Percentiles rank a stretch among this genome's conserved stretches.
These are phyloP conservation scores for Cecropterus lyciades DNA, from an alignment of 1,140 invertebrate species.

Conservation along the genomic window DNA sequence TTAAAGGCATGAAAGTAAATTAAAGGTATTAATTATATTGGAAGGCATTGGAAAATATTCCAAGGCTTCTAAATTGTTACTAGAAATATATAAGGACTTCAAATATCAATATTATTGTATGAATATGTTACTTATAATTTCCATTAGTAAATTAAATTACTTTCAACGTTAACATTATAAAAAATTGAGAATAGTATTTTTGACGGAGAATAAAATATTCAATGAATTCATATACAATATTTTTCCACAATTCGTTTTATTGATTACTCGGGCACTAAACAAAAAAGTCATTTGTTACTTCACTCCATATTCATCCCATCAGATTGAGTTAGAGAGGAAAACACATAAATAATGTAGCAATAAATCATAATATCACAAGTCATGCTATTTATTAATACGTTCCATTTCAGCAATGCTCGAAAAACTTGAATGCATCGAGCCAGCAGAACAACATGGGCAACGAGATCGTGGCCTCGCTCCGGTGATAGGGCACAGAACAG, in stretches of 20 bases:
- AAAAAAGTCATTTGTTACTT: background rate
- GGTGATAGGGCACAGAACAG: slow-evolving; percentile 76
- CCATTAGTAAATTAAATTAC: too few species aligned
- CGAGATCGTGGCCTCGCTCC: slow-evolving; percentile 78
- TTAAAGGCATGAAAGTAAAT: too few species aligned
- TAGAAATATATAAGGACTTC: too few species aligned
- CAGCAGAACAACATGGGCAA: slow-evolving; percentile 83
- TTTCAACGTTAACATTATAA: too few species aligned
- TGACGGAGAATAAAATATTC: too few species aligned
- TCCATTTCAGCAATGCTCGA: slow-evolving; percentile 80
- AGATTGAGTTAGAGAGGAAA: slow-evolving; percentile 19
- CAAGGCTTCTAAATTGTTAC: too few species aligned
- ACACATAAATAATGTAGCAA: slow-evolving; percentile 17
- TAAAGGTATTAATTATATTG: too few species aligned
- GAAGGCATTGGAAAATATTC: too few species aligned
- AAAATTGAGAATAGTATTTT: too few species aligned
- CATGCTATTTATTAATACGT: slow-evolving; percentile 32
- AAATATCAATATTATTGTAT: too few species aligned
- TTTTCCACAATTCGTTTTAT: background rate
- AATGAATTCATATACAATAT: background rate
- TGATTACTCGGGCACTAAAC: too few species aligned
- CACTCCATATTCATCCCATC: slow-evolving; percentile 20
- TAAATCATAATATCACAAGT: slow-evolving; percentile 28
- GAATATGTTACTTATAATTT: too few species aligned
- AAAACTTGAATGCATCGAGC: slow-evolving; percentile 76